Evolutionary conservation across 92 coral and sea anemone genomes (phyloP).

Genomic region (Heliopora coerulea): DNA sequence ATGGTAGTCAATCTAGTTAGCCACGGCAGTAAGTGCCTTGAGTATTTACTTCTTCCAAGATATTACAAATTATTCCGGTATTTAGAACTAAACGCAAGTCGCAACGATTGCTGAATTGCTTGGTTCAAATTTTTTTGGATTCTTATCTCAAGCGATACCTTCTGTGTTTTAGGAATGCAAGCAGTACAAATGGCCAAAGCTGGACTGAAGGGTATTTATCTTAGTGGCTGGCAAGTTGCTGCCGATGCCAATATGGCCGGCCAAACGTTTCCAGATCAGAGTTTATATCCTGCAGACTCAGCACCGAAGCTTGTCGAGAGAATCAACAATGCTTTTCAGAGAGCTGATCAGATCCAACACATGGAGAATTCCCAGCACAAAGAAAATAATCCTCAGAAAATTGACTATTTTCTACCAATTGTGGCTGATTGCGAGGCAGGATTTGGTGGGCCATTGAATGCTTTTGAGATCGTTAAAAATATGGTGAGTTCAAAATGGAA

Average conservation of each 20-base stretch:
- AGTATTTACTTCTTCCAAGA: too few species aligned
- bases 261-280: slow-evolving; percentile 96
- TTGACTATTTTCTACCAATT: slow-evolving; percentile 84
- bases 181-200: slow-evolving; percentile 99
- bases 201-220: slow-evolving; percentile 85
- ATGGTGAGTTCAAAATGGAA: too few species aligned
- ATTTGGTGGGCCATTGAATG: slow-evolving; percentile 97
- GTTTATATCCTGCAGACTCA: slow-evolving; percentile 91
- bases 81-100: too few species aligned
- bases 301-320: slow-evolving; percentile 93
- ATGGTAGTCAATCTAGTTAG: too few species aligned
- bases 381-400: slow-evolving; percentile 63
- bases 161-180: slow-evolving; percentile 68
- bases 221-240: slow-evolving; percentile 99
- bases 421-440: slow-evolving; percentile 99
- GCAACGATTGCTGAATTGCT: too few species aligned
- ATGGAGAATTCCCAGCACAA: too few species aligned
- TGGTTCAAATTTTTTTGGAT: too few species aligned
- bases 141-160: too few species aligned
- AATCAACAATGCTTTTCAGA: slow-evolving; percentile 87
- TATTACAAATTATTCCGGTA: too few species aligned
- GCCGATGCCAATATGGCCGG: slow-evolving; percentile 90
- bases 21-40: too few species aligned
- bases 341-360: slow-evolving; percentile 98
- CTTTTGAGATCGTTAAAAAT: slow-evolving; percentile 80